Percentiles rank a stretch among this genome's conserved stretches.
Evolutionary conservation across 1,140 invertebrate species (phyloP).

Genomic region (Asbolus verrucosus): DNA sequence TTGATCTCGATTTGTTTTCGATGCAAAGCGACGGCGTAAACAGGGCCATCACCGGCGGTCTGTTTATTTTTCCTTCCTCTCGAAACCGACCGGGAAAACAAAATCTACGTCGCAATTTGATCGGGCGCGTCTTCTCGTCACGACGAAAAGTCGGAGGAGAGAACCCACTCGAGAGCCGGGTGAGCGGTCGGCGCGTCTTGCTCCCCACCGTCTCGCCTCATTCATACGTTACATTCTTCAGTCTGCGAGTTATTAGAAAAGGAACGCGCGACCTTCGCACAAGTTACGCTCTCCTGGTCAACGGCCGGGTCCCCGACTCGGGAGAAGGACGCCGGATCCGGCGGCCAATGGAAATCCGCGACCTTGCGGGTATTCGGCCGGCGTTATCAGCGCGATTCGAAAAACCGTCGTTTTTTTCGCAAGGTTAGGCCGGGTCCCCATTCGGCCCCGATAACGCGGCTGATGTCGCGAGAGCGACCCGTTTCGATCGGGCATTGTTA

Average conservation of each 20-base stretch:
- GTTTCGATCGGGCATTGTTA: too few species aligned
- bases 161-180: too few species aligned
- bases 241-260: slow-evolving; percentile 4
- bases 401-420: not conserved
- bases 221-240: not conserved
- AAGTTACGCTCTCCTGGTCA: slow-evolving; percentile 19
- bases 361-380: not conserved
- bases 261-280: slow-evolving; percentile 5
- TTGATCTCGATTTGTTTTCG: too few species aligned
- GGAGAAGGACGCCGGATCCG: slow-evolving; percentile 16
- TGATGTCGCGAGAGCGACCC: too few species aligned
- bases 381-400: not conserved
- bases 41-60: too few species aligned
- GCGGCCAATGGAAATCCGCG: not conserved
- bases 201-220: slow-evolving; percentile 1
- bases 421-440: too few species aligned
- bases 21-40: too few species aligned
- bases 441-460: not conserved
- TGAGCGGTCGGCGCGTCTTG: too few species aligned
- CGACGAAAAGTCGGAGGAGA: too few species aligned
- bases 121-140: not conserved
- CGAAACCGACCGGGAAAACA: too few species aligned
- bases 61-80: too few species aligned
- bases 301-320: slow-evolving; percentile 8
- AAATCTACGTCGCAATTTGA: too few species aligned